Base-by-base conservation (phyloP, 1,140 invertebrate species). In the Odontomachus brunneus region DNA sequence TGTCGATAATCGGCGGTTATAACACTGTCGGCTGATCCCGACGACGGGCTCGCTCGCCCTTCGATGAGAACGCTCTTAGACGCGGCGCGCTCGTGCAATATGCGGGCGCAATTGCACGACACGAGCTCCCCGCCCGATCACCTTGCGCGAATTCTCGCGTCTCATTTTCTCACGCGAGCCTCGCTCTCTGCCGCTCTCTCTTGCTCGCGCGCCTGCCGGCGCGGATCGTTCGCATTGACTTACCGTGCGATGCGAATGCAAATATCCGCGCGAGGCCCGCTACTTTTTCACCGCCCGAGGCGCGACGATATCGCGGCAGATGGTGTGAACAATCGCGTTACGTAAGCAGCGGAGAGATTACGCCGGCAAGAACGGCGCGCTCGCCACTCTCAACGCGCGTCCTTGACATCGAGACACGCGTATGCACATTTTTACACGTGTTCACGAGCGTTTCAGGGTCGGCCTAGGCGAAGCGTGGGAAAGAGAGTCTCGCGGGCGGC, bases 1-100 rank as follows among this genome's bases (percentile, higher is more conserved):
- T 87, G 87, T 86, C 86, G 84, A 90, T 91, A 91, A 90, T 90
- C 82, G 59, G 57, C 55, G 63, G 66, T 48, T 71, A 90, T 90
- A 88, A 90, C 85, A 86, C 9, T 11, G 38, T 11, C 80, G 87
- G 83, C 73, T 89, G 89, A 91, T 91, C 88, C 66, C 72, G 65
- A 51, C 55, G 67, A 69, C 81, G 73, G 55, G 55, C 44, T 15
- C 26, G 55, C 59, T n/a, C 57, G 63, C 22, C 74, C 82, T 44
- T 26, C 73, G 85, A 84, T 86, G 89, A 90, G 88, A 87, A 90
- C 88, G 86, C 89, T 89, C 82, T 84, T 86, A 55, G 65, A 59
- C 48, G 26, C 33, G 44, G 48, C 55, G 69, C 55, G 51, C 62
- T 44, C 38, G 38, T 44, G 17, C 53, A 83, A 83, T 83, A 89